Evolutionary conservation across 1,140 invertebrate species (phyloP).

Genomic region (Rhyzopertha dominica): DNA sequence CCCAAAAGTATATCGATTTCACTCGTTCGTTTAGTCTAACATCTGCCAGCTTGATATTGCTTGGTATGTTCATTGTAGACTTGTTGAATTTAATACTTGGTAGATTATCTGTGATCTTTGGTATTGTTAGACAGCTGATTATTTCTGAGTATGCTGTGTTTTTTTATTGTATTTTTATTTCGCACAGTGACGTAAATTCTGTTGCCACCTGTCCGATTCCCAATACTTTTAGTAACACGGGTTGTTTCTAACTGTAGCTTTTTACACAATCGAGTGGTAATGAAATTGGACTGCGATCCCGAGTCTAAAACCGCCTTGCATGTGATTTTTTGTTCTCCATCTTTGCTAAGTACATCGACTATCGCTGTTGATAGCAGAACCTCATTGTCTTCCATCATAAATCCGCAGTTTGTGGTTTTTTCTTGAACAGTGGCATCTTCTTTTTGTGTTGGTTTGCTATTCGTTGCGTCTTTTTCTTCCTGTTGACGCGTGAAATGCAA

Average conservation of each 20-base stretch:
- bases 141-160: background rate
- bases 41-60: no score
- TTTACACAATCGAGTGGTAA: slow-evolving; percentile 1
- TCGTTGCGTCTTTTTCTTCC: background rate
- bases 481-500: no score
- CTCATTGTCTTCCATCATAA: no score
- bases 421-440: background rate
- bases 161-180: background rate
- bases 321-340: background rate
- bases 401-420: background rate
- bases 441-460: no score
- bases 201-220: no score
- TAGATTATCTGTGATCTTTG: no score
- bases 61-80: no score
- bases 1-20: no score
- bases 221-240: background rate
- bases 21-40: no score
- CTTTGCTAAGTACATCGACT: background rate
- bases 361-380: slow-evolving; percentile 6
- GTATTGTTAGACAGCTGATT: slow-evolving; percentile 3
- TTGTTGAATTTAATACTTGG: no score
- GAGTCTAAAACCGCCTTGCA: slow-evolving; percentile 4
- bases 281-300: slow-evolving; percentile 5
- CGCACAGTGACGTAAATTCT: background rate
- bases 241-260: background rate